Evolutionary conservation across 2,888 invertebrate genomes (phyloP).

Genomic region (Hyalella azteca): DNA sequence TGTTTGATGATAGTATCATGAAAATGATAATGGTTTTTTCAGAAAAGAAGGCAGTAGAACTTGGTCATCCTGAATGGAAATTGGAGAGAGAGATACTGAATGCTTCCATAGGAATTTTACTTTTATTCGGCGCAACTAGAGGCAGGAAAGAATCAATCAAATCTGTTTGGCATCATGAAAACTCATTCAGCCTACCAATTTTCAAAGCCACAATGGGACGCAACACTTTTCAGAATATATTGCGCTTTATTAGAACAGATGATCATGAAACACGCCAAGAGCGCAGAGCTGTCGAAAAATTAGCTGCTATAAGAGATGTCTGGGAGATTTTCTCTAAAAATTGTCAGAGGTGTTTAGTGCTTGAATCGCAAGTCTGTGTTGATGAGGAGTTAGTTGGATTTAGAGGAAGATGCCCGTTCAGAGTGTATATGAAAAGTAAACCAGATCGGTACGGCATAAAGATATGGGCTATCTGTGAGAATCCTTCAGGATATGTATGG

Average conservation of each 20-base stretch:
- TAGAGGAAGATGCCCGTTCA: constrained; percentile 9
- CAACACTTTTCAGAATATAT: background rate
- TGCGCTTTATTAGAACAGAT: background rate
- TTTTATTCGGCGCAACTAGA: constrained; percentile 22
- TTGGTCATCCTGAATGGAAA: constrained; percentile 2
- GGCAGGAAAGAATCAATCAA: constrained; percentile 24
- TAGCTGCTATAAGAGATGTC: background rate
- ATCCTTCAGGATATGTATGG: constrained; percentile 15
- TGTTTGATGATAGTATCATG: too few species aligned
- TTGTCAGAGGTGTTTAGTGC: constrained; percentile 13
- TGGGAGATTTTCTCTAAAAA: background rate
- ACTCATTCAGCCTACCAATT: constrained; percentile 6
- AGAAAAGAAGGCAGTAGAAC: too few species aligned
- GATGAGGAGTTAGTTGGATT: constrained; percentile 3
- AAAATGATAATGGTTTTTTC: too few species aligned
- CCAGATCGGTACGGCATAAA: constrained; percentile 5
- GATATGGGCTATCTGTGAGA: background rate
- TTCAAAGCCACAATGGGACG: background rate
- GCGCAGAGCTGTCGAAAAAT: background rate
- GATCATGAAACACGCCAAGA: background rate
- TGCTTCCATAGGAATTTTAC: background rate
- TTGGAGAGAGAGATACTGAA: constrained; percentile 1
- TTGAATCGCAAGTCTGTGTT: background rate
- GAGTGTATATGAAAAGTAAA: constrained; percentile 24
- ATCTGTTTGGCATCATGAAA: background rate